These are phyloP conservation scores for Limosa lapponica DNA, from an alignment of 2,797 vertebrate species.

Conservation along the genomic window DNA sequence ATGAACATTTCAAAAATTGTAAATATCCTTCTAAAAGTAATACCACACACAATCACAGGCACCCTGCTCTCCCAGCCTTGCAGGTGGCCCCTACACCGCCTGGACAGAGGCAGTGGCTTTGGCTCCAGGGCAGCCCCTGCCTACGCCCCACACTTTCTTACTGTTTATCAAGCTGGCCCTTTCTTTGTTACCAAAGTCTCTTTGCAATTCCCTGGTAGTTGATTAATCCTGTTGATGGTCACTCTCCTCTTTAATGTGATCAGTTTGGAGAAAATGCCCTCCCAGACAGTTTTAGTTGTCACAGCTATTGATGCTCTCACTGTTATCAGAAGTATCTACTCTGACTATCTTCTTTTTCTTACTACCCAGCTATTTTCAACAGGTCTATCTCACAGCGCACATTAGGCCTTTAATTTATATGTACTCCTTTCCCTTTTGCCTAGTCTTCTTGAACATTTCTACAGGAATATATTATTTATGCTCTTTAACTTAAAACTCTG, in stretches of 20 bases:
- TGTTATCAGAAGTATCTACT: neutral
- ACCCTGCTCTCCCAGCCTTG: fast-evolving
- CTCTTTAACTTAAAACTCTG: neutral
- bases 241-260: neutral
- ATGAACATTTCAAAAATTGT: neutral
- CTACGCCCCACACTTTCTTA: no score
- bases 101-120: fast-evolving
- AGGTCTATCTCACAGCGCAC: neutral
- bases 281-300: neutral
- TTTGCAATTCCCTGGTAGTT: neutral
- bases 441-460: neutral
- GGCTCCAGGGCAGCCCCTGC: neutral
- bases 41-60: fast-evolving
- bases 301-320: neutral
- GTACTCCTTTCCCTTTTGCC: neutral
- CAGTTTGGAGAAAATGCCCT: neutral
- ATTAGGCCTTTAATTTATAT: neutral
- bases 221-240: neutral
- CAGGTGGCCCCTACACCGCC: fast-evolving
- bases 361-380: neutral
- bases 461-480: neutral
- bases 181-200: neutral
- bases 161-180: neutral
- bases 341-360: neutral
- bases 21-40: neutral